Conservation (phyloP, 2,888 invertebrate genomes). For the Rotaria macrura region DNA sequence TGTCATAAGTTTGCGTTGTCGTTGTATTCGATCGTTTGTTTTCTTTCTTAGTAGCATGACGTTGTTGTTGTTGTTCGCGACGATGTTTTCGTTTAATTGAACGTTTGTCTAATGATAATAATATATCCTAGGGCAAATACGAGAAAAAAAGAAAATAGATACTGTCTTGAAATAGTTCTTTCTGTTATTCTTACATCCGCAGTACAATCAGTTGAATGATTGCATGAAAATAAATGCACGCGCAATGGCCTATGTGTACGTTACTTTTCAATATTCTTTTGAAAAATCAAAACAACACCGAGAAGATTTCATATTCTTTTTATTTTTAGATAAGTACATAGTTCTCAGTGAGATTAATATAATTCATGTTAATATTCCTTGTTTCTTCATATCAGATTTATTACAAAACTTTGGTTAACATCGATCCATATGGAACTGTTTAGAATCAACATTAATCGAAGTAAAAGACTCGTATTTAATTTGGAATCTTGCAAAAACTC, state of each 20-base stretch:
- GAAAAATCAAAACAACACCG: too few species aligned
- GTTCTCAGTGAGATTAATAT: too few species aligned
- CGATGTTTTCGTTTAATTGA: not conserved
- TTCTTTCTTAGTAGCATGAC: not conserved
- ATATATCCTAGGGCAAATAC: not conserved
- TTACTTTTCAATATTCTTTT: constrained; percentile 2
- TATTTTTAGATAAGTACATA: too few species aligned
- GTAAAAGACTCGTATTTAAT: too few species aligned
- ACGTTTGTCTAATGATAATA: not conserved
- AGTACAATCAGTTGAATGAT: not conserved
- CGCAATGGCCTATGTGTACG: not conserved
- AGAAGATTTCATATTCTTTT: too few species aligned
- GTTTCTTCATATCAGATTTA: too few species aligned
- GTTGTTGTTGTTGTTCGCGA: constrained; percentile 10
- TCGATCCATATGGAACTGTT: too few species aligned
- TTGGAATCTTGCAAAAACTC: too few species aligned
- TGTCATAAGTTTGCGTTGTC: not conserved
- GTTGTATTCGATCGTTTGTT: not conserved
- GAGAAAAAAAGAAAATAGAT: not conserved
- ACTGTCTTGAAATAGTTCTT: not conserved
- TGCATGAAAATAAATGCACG: not conserved
- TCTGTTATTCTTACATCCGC: not conserved
- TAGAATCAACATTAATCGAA: too few species aligned
- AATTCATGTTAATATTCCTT: too few species aligned
- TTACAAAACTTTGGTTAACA: too few species aligned